Percentiles rank a stretch among this genome's conserved stretches.
Evolutionary conservation across 2,888 invertebrate species (phyloP).

Genomic region (Nysson spinosus): DNA sequence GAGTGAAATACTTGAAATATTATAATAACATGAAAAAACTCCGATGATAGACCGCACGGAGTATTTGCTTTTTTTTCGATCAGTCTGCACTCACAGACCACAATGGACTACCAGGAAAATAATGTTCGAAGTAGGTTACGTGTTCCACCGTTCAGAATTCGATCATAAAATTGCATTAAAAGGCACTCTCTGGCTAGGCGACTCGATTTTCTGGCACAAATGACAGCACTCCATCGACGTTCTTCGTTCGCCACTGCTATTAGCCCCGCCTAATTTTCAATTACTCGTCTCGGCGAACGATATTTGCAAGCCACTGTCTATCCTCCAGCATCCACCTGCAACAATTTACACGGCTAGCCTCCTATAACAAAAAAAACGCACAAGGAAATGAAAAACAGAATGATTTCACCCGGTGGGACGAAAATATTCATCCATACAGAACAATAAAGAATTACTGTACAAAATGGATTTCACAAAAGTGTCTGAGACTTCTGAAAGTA

Average conservation of each 20-base stretch:
- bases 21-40: not conserved
- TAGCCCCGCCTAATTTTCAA: conserved; percentile 71
- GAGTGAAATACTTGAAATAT: too few relatives aligned
- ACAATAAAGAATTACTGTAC: too few relatives aligned
- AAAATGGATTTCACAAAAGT: too few relatives aligned
- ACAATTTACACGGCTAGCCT: conserved; percentile 50
- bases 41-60: not conserved
- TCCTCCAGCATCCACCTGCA: conserved; percentile 52
- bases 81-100: conserved; percentile 23
- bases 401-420: not conserved
- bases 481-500: too few relatives aligned
- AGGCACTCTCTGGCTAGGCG: conserved; percentile 65
- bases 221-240: conserved; percentile 60
- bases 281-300: conserved; percentile 65
- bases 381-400: not conserved
- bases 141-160: conserved; percentile 49
- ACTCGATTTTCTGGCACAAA: conserved; percentile 70
- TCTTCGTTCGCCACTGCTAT: conserved; percentile 65
- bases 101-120: conserved; percentile 52
- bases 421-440: too few relatives aligned
- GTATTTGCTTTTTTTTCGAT: not conserved
- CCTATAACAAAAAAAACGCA: conserved; percentile 8
- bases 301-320: conserved; percentile 66
- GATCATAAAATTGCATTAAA: conserved; percentile 69
- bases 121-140: conserved; percentile 57